A percentile compares a stretch with the other conserved stretches of the same genome.
Conservation (phyloP, 2,797 vertebrate species). For the Eulemur coronatus region DNA sequence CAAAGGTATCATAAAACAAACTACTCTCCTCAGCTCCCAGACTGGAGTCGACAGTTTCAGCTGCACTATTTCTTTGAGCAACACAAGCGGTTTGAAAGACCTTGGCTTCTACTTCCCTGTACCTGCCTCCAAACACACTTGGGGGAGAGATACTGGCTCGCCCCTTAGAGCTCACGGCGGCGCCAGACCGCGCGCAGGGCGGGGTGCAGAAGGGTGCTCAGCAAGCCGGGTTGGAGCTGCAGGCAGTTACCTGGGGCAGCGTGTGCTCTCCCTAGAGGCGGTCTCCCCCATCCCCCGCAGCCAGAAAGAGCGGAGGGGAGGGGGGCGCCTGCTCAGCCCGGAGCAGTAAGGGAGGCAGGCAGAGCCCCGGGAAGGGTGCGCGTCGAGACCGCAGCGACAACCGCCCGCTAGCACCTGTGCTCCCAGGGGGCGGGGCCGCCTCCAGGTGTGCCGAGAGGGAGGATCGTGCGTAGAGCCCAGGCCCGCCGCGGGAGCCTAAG, state of each 20-base stretch:
- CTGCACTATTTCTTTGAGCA: background rate
- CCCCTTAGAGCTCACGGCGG: background rate
- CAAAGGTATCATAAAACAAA: background rate
- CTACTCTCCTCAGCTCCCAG: background rate
- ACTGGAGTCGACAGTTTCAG: background rate
- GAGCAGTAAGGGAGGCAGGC: background rate
- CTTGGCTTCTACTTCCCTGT: background rate
- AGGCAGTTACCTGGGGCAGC: constrained; percentile 30
- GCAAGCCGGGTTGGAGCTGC: background rate
- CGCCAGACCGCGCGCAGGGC: background rate
- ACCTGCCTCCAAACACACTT: background rate
- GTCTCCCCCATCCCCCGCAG: background rate
- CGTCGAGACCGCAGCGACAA: fast-evolving
- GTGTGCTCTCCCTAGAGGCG: background rate
- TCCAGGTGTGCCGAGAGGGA: constrained; percentile 52
- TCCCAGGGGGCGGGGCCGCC: constrained; percentile 41
- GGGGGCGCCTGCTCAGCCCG: background rate
- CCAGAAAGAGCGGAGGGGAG: background rate
- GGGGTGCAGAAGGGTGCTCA: background rate
- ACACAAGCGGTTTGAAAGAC: background rate
- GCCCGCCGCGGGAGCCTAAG: fast-evolving
- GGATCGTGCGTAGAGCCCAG: fast-evolving
- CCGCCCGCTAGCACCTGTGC: constrained; percentile 45
- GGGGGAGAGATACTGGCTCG: background rate
- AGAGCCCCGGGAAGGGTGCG: background rate